phyloP scores from a whole-genome alignment of 1,140 invertebrate species.

The Ips nitidus region DNA sequence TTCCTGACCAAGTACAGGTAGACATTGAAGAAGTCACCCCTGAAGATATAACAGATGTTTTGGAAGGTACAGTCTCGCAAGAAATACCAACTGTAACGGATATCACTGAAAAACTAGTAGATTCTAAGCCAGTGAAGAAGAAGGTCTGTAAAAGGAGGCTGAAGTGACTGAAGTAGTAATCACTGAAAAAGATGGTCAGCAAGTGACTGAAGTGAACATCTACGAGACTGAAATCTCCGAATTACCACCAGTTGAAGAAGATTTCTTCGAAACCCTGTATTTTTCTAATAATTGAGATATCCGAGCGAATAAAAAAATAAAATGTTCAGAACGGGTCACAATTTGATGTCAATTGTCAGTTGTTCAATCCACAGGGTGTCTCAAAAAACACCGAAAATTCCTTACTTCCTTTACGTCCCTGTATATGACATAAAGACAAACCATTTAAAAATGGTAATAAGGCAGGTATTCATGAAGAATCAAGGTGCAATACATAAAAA shows the following conservation, averaged over 20 bases:
- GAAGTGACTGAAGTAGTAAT: constrained; percentile 55
- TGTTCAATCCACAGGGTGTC: no score
- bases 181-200: constrained; percentile 52
- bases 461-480: no score
- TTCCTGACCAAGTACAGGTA: constrained; percentile 34
- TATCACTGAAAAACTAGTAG: constrained; percentile 31
- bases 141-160: constrained; percentile 47
- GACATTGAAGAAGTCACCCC: constrained; percentile 40
- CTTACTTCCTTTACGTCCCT: no score
- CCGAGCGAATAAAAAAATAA: no score
- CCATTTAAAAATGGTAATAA: no score
- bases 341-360: no score
- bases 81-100: constrained; percentile 40
- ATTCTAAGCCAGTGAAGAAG: constrained; percentile 43
- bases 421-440: no score
- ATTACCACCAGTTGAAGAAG: not conserved
- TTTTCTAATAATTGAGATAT: no score
- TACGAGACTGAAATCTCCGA: constrained; percentile 41
- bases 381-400: no score
- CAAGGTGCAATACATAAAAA: no score
- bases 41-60: constrained; percentile 35
- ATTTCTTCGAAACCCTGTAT: no score
- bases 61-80: constrained; percentile 35
- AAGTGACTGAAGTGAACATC: constrained; percentile 32
- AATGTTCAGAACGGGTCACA: no score